Evolutionary conservation across 2,113 vertebrate genomes (phyloP).

Genomic region (Mormyrus lacerda): DNA sequence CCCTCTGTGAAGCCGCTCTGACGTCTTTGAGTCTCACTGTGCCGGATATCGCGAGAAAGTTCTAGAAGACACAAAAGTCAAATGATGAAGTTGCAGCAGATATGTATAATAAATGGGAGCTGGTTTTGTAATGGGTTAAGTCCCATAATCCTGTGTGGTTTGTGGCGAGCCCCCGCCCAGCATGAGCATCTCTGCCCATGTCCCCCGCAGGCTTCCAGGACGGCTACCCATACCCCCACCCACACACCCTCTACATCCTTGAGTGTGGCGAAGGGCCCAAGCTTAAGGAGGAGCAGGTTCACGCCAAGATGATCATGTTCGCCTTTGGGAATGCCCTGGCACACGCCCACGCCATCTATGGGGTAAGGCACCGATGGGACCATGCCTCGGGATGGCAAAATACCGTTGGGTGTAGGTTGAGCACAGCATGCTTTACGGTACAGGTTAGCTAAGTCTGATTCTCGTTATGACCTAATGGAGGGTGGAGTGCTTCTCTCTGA

Average conservation of each 20-base stretch:
- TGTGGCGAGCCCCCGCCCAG: neutral
- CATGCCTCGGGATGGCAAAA: neutral
- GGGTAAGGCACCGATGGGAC: conserved; percentile 48
- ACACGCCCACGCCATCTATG: conserved; percentile 62
- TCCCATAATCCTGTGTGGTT: neutral
- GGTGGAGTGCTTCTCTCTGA: neutral
- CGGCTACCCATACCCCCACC: conserved; percentile 68
- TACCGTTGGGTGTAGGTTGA: neutral
- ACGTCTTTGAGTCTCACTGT: neutral
- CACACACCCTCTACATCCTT: conserved; percentile 74
- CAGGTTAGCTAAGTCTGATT: neutral
- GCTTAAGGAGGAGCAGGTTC: conserved; percentile 67
- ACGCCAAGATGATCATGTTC: conserved; percentile 81
- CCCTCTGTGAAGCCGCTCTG: neutral
- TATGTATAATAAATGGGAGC: neutral
- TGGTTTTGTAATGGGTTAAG: neutral
- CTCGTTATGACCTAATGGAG: neutral
- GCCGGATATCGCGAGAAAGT: neutral
- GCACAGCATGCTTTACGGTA: neutral
- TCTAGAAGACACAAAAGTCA: neutral
- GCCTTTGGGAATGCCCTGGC: conserved; percentile 74
- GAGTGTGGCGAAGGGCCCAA: conserved; percentile 46
- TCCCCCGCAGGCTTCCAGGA: conserved; percentile 64
- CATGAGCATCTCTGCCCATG: neutral
- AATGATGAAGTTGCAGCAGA: neutral